These are phyloP conservation scores for Thalassoma bifasciatum DNA, from an alignment of 2,113 vertebrate genomes.

Conservation along the genomic window DNA sequence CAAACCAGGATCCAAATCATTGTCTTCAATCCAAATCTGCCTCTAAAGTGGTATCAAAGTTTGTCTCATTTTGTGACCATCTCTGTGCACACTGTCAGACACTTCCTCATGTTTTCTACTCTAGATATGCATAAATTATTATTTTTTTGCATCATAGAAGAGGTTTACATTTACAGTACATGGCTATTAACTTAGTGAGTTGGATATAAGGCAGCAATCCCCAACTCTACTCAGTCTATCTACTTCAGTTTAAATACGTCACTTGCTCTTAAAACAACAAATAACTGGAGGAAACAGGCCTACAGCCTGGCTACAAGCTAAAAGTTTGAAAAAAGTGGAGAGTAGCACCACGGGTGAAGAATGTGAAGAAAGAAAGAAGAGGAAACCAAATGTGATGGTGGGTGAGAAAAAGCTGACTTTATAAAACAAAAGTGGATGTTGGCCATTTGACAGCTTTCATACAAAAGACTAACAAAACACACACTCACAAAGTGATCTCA, in stretches of 20 bases:
- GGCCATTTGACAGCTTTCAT: constrained; percentile 86
- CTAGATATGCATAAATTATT: constrained; percentile 82
- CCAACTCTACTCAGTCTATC: constrained; percentile 51
- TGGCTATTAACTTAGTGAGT: constrained; percentile 64
- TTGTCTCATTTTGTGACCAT: constrained; percentile 23
- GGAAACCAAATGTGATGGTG: constrained; percentile 69
- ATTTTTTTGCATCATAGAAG: constrained; percentile 76
- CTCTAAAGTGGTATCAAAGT: constrained; percentile 82
- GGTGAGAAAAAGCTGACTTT: constrained; percentile 84
- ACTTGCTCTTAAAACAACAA: constrained; percentile 26
- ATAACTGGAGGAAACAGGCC: constrained; percentile 13
- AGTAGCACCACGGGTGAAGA: constrained; percentile 50
- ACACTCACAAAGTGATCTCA: constrained; percentile 63
- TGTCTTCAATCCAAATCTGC: constrained; percentile 82
- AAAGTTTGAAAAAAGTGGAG: constrained; percentile 5
- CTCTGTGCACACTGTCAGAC: constrained; percentile 52
- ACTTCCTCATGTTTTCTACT: constrained; percentile 43
- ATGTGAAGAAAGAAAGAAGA: constrained; percentile 61
- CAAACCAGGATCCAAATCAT: constrained; percentile 65
- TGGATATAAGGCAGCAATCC: constrained; percentile 64
- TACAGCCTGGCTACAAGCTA: constrained; percentile 25
- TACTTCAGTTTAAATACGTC: constrained; percentile 52
- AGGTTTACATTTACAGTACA: constrained; percentile 65
- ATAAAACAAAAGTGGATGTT: constrained; percentile 83
- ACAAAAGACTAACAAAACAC: constrained; percentile 93